Evolutionary conservation across 2,113 vertebrate genomes (phyloP).

Genomic region (Okapia johnstoni): DNA sequence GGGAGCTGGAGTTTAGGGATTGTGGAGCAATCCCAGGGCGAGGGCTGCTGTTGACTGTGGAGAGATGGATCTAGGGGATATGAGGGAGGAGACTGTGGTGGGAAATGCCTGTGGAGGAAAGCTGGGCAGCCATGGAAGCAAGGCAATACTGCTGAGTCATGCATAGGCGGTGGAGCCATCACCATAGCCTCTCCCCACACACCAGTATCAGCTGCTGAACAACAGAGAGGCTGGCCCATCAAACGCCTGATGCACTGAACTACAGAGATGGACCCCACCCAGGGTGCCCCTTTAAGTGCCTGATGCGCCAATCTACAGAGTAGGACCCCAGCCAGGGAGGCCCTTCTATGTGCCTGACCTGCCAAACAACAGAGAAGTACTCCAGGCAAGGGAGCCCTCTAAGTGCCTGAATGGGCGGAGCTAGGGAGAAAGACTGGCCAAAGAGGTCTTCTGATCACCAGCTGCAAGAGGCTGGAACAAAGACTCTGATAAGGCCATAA

Average conservation of each 20-base stretch:
- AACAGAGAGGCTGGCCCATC: neutral
- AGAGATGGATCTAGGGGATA: fast-evolving
- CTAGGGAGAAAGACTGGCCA: neutral
- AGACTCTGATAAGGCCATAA: neutral
- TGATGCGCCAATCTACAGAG: neutral
- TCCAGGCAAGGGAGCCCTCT: neutral
- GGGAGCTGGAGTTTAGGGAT: neutral
- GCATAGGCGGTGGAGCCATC: neutral
- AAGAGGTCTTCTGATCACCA: neutral
- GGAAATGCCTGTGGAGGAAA: neutral
- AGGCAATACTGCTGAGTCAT: neutral
- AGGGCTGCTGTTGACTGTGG: neutral
- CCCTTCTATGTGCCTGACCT: neutral
- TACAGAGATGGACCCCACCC: neutral
- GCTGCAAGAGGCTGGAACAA: neutral
- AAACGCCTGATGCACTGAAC: neutral
- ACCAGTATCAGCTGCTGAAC: neutral
- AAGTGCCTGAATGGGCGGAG: neutral
- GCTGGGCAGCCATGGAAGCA: neutral
- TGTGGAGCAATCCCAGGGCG: neutral
- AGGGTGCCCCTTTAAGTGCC: neutral
- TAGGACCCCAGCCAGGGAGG: neutral
- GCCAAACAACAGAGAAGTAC: neutral
- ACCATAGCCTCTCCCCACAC: neutral
- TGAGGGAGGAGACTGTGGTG: neutral